Conservation (phyloP, 2,888 invertebrate species). For the Allacma fusca region DNA sequence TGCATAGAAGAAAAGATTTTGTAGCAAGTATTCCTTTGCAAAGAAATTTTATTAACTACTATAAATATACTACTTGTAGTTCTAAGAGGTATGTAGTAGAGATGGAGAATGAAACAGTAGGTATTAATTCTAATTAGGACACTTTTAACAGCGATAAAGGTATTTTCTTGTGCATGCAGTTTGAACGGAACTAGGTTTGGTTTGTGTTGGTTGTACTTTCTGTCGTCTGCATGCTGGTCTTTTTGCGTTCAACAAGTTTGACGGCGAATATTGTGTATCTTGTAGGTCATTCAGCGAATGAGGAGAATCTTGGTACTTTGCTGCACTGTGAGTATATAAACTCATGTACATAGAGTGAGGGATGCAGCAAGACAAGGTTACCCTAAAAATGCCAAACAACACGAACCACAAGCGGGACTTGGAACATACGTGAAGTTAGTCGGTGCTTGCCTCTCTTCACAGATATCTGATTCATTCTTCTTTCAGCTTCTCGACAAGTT, state of each 20-base stretch:
- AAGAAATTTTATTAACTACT: too few species aligned
- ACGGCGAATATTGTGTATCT: not conserved
- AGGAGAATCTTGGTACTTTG: not conserved
- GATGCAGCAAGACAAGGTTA: slow-evolving; percentile 7
- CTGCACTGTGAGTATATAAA: not conserved
- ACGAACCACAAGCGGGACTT: slow-evolving; percentile 12
- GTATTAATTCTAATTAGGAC: too few species aligned
- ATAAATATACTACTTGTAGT: too few species aligned
- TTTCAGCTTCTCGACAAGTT: slow-evolving; percentile 16
- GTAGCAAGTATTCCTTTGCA: too few species aligned
- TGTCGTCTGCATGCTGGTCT: not conserved
- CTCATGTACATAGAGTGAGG: not conserved
- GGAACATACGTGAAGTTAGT: slow-evolving; percentile 1
- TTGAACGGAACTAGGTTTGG: not conserved
- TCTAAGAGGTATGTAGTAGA: too few species aligned
- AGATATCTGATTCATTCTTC: not conserved
- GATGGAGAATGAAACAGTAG: too few species aligned
- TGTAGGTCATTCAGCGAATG: slow-evolving; percentile 1
- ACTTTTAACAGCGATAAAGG: too few species aligned
- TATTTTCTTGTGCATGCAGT: not conserved
- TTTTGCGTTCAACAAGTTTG: slow-evolving; percentile 1
- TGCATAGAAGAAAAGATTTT: too few species aligned
- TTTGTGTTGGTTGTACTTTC: not conserved
- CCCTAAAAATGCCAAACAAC: slow-evolving; percentile 11
- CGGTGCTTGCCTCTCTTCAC: not conserved